phyloP scores from a whole-genome alignment of 1,140 invertebrate species.

The Copidosoma floridanum region DNA sequence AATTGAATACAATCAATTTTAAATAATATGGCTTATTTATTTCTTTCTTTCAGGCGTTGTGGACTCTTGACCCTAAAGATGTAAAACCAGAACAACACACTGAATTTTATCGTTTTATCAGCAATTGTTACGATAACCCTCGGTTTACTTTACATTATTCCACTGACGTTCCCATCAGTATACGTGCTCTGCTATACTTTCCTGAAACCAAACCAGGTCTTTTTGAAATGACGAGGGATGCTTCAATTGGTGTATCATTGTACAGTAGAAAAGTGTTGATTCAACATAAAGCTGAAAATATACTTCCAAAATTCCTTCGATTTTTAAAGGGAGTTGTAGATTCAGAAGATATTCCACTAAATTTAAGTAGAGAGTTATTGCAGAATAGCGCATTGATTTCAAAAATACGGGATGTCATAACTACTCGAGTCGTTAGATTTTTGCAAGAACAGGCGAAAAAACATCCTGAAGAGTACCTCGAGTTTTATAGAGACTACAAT shows the following conservation, averaged over 20 bases:
- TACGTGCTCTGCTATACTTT: conserved; percentile 88
- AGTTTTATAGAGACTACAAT: conserved; percentile 90
- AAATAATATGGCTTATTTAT: conserved; percentile 11
- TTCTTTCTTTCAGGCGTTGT: conserved; percentile 72
- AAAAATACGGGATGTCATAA: conserved; percentile 82
- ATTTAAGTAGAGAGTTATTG: conserved; percentile 91
- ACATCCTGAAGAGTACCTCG: conserved; percentile 75
- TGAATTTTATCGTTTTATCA: conserved; percentile 88
- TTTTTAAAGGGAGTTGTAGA: conserved; percentile 97
- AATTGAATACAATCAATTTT: no score
- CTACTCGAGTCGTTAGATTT: conserved; percentile 82
- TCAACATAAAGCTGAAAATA: conserved; percentile 84
- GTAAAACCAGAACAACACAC: conserved; percentile 82
- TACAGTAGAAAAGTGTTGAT: conserved; percentile 91
- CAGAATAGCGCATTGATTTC: conserved; percentile 90
- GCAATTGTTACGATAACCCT: conserved; percentile 81
- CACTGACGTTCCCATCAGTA: conserved; percentile 88
- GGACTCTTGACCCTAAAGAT: conserved; percentile 89
- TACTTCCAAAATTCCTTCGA: conserved; percentile 91
- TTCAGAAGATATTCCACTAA: conserved; percentile 96
- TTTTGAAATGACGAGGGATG: conserved; percentile 87
- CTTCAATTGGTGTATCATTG: conserved; percentile 77
- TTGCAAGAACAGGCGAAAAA: conserved; percentile 84
- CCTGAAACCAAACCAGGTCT: conserved; percentile 86
- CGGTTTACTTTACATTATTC: conserved; percentile 81